These are phyloP conservation scores for Hystrix brachyura DNA, from an alignment of 2,113 vertebrate genomes.

Conservation along the genomic window DNA sequence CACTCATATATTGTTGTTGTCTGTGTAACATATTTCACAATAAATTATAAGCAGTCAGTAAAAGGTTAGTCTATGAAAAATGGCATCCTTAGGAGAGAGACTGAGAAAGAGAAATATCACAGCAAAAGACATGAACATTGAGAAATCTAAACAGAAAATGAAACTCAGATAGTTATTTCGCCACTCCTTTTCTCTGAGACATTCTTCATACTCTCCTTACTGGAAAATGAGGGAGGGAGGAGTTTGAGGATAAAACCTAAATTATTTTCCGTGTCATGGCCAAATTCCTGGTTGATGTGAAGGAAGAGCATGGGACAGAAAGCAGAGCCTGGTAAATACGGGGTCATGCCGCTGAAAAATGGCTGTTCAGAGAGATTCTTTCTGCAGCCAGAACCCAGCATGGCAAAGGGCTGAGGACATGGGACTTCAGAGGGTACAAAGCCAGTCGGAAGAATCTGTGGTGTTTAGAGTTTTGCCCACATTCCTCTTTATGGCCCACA, in stretches of 20 bases:
- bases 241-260: neutral
- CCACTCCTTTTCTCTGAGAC: neutral
- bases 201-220: neutral
- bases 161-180: neutral
- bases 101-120: neutral
- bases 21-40: neutral
- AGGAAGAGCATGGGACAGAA: neutral
- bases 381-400: neutral
- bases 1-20: neutral
- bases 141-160: slow-evolving; percentile 47
- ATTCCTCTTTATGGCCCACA: neutral
- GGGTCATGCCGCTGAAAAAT: neutral
- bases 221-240: neutral
- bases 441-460: neutral
- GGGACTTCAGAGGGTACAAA: neutral
- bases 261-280: neutral
- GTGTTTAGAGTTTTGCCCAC: neutral
- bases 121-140: neutral
- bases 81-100: neutral
- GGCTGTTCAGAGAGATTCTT: neutral
- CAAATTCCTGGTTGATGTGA: neutral
- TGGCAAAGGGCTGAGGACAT: neutral
- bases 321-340: neutral
- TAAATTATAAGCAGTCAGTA: neutral
- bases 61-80: slow-evolving; percentile 4